These are phyloP conservation scores for Calcarius lapponicus DNA, from an alignment of 2,797 vertebrate genomes.

Conservation along the genomic window DNA sequence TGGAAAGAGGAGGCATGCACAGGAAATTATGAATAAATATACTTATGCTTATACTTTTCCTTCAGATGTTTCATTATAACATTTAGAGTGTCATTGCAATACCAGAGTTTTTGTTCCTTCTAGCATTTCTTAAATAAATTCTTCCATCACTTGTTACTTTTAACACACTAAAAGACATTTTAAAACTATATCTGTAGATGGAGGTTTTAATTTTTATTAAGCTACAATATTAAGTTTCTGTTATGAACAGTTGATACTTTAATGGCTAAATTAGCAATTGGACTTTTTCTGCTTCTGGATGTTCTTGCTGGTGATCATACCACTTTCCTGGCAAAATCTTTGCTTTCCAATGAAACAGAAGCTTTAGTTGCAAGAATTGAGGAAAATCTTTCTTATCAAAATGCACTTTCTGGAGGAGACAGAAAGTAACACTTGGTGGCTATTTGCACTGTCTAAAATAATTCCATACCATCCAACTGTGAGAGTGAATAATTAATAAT, in stretches of 20 bases:
- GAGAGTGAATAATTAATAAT: background rate
- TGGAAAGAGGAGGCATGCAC: background rate
- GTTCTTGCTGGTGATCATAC: background rate
- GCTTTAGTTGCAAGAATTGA: background rate
- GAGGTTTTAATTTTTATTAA: background rate
- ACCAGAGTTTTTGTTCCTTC: background rate
- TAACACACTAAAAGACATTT: background rate
- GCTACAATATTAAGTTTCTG: background rate
- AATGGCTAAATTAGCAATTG: background rate
- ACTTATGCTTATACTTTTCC: background rate
- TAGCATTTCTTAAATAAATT: background rate
- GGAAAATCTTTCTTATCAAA: background rate
- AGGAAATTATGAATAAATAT: background rate
- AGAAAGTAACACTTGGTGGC: background rate
- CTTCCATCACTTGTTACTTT: too few relatives aligned
- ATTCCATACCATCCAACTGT: fast-evolving
- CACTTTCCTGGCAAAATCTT: background rate
- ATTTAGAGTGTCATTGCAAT: background rate
- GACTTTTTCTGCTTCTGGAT: background rate
- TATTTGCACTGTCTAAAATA: background rate
- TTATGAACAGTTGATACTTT: background rate
- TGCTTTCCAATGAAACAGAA: background rate
- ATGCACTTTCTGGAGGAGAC: background rate
- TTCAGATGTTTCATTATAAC: background rate
- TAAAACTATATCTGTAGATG: background rate